Evolutionary conservation across 1,140 invertebrate genomes (phyloP), one percentile per base, ranked within the genome.

Genomic region (Drosophila subobscura): DNA sequence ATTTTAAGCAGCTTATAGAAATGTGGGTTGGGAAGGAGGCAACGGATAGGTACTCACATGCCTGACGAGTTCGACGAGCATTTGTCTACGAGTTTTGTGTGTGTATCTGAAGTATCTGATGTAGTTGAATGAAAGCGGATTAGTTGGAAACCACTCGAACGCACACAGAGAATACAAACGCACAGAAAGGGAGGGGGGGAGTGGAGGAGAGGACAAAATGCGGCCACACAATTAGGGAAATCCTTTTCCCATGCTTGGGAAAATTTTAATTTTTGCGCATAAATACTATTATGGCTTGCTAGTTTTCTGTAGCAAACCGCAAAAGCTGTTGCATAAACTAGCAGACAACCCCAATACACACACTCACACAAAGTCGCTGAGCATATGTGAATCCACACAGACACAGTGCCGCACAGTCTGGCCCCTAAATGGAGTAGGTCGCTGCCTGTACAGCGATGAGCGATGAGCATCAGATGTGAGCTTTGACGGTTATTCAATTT

Each of bases 1-100:
- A 86, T 74, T 74, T 74, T 86, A 86, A 86, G 81, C 81, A 51
- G 80, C 81, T 85, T 85, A 80, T 44, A 20, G 16, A 56, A 51
- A 49, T 65, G n/a, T 37, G 42, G 12, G 25, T 25, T 12, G 20
- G 8, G 10, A 8, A 10, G 10, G 3, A 3, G 1, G 29, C 5
- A 27, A 6, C 16, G 1, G 16, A 20, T 20, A 1, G 25, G 25
- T 37, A 12, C 33, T 12, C 10, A 37, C 20, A 14, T 22, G 40
- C 12, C 16, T 29, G 10, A 14, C 4, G 16, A 44, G 16, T 40
- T 22, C 25, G 8, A n/a, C 4, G 12, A 42, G 16, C 14, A 6
- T 40, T 47, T 55, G 45, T 46, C 33, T 49, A 6, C 46, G 37
- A 12, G 40, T 63, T 29, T 20, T 20, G 16, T 22, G n/a, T 10